Base-by-base conservation (phyloP, 2,113 vertebrate species). In the Nicator chloris region DNA sequence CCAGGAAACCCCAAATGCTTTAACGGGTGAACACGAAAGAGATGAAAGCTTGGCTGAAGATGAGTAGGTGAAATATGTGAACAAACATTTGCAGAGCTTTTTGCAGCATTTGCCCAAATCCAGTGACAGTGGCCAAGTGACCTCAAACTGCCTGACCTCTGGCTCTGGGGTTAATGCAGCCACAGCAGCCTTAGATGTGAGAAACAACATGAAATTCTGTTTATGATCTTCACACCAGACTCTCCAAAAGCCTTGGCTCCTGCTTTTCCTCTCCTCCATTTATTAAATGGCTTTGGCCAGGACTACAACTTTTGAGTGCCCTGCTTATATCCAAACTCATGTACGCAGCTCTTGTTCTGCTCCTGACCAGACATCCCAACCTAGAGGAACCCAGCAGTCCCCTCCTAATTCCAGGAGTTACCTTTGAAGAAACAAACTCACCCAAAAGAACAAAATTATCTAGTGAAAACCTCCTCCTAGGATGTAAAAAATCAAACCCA, bases 261-360 rank as follows among this genome's bases (percentile, higher is more conserved):
- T 73, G 54, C 47, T 83, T 63, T 78, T 70, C 33, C 24, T 80
- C 64, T 50, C 53, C 50, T 68, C 75, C 76, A 79, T 68, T 88
- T 86, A 86, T 78, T 81, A 81, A 86, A 96, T 56, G 92, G 93
- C 71, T 81, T 92, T 94, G 90, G 66, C 68, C 57, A 49, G 13
- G 35, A 54, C 8, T 11, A 22, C 50, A 88, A 39, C 16, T 81
- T 88, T 83, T 63, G 18, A 83, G 70, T 75, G 66, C 13, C 54
- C 54, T 70, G 35, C 7, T 35, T 85, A 44, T 54, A 73, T 39
- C 54, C 21, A 73, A 73, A 10, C 37, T 14, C 45, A 13, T 3
- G 51, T 9, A n/a, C 89, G 47, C 66, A 83, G 54, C 86, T 71
- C 82, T 83, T 86, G 82, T 53, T 81, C 39, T 83, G 31, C 5